These are phyloP conservation scores for Ctenosaura bakeri DNA, from an alignment of 2,797 vertebrate species.

Conservation along the genomic window DNA sequence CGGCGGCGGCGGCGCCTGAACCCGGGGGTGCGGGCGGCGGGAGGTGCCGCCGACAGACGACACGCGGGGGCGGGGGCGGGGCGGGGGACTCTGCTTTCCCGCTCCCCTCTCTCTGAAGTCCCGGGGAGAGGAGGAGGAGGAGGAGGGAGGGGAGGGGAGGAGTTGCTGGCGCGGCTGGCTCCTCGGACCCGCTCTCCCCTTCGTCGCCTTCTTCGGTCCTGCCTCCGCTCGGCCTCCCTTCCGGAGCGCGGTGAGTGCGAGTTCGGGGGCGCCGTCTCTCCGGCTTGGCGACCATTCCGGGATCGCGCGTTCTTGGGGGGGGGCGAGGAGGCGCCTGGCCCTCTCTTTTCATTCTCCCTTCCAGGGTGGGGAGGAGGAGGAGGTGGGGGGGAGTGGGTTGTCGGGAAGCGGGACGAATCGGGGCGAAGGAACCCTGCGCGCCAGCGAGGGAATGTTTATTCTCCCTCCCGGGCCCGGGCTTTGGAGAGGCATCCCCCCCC, in stretches of 20 bases:
- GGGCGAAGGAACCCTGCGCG: background rate
- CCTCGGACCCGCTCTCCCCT: constrained; percentile 55
- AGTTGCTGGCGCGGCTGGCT: constrained; percentile 30
- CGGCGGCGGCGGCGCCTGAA: constrained; percentile 38
- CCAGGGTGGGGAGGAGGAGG: constrained; percentile 42
- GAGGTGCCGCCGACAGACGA: constrained; percentile 30
- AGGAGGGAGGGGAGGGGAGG: background rate
- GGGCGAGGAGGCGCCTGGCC: background rate
- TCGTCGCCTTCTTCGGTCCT: constrained; percentile 43
- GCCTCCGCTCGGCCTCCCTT: constrained; percentile 62
- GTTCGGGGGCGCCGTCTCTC: constrained; percentile 40
- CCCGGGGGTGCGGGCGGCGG: constrained; percentile 49
- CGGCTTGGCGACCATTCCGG: constrained; percentile 57
- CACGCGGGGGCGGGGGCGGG: constrained; percentile 28
- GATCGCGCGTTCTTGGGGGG: too few species aligned
- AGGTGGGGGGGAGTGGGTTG: constrained; percentile 5
- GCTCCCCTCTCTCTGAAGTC: constrained; percentile 37
- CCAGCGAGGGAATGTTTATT: too few species aligned
- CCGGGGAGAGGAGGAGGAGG: constrained; percentile 45
- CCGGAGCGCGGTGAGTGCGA: constrained; percentile 64
- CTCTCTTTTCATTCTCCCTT: background rate
- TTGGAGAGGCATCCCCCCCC: too few species aligned
- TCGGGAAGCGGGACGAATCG: constrained; percentile 19
- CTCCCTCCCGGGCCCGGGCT: too few species aligned
- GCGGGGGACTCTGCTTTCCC: constrained; percentile 47